Conservation (phyloP, 2,113 vertebrate species). For the Megaceryle maxima region DNA sequence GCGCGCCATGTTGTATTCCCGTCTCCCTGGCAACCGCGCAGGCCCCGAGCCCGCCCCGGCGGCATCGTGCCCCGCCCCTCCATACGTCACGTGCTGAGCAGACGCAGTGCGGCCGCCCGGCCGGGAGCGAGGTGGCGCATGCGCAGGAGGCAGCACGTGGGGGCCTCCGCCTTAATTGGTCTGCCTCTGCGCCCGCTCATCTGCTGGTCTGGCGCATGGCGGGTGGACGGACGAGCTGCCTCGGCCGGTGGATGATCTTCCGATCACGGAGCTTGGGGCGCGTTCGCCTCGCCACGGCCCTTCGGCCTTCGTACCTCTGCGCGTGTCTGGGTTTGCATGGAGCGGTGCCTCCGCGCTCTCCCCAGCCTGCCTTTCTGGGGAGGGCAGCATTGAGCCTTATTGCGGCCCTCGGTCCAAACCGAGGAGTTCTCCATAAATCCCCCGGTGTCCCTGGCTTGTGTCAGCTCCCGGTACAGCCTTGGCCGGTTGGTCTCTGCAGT, state of each 20-base stretch:
- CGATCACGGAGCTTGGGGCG: neutral
- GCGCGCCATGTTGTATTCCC: constrained; percentile 69
- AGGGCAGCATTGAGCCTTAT: too few species aligned
- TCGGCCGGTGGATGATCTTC: too few species aligned
- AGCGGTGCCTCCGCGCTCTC: neutral
- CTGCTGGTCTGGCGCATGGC: too few species aligned
- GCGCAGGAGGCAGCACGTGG: neutral
- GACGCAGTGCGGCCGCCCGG: neutral
- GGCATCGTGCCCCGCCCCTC: neutral
- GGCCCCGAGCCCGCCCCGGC: neutral
- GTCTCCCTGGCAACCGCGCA: constrained; percentile 76
- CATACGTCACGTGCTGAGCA: neutral
- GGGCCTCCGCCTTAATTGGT: neutral
- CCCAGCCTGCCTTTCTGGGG: accelerated
- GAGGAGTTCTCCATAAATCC: accelerated
- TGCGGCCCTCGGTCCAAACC: too few species aligned
- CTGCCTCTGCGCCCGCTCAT: too few species aligned
- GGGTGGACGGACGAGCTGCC: too few species aligned
- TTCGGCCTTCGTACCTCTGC: too few species aligned
- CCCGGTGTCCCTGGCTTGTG: neutral
- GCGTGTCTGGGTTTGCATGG: accelerated
- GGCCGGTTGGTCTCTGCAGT: neutral
- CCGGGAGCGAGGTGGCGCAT: neutral
- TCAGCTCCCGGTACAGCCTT: accelerated
- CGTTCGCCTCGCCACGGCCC: neutral